phyloP scores from a whole-genome alignment of 35 echinoderm and acorn worm species.

The Acanthaster planci region DNA sequence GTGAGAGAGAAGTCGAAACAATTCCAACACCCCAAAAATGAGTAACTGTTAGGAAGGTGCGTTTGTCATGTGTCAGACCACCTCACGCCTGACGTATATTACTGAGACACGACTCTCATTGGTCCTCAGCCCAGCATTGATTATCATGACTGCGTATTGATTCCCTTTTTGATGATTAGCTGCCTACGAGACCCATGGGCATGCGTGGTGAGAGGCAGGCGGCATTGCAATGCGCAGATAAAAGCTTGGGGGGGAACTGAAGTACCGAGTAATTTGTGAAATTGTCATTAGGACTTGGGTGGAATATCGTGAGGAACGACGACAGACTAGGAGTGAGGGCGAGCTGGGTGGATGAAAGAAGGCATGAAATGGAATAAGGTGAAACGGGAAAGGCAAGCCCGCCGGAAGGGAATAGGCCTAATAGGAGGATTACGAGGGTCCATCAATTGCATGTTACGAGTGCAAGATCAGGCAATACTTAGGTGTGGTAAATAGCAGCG shows the following conservation, averaged over 20 bases:
- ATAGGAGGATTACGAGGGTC: neutral
- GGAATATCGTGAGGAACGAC: neutral
- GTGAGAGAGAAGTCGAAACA: neutral
- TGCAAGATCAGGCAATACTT: too few relatives aligned
- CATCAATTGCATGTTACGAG: neutral
- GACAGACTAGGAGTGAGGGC: neutral
- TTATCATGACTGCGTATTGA: constrained; percentile 25
- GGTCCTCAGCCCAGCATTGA: constrained; percentile 16
- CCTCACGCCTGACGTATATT: constrained; percentile 6
- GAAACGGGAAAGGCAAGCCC: neutral
- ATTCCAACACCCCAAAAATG: constrained; percentile 11
- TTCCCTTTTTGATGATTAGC: constrained; percentile 1
- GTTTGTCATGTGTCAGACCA: constrained; percentile 23
- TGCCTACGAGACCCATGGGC: neutral
- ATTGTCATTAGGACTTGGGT: constrained; percentile 13
- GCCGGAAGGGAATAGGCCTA: neutral
- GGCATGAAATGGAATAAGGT: neutral
- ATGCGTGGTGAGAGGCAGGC: neutral
- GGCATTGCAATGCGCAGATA: neutral
- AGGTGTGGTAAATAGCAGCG: too few relatives aligned
- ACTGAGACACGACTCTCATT: neutral
- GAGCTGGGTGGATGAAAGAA: neutral
- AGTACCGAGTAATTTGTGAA: constrained; percentile 9
- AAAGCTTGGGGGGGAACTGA: neutral
- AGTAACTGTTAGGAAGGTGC: neutral